Evolutionary conservation across 2,797 vertebrate species (phyloP), one percentile per base, ranked within the genome.

Genomic region (Champsocephalus esox): DNA sequence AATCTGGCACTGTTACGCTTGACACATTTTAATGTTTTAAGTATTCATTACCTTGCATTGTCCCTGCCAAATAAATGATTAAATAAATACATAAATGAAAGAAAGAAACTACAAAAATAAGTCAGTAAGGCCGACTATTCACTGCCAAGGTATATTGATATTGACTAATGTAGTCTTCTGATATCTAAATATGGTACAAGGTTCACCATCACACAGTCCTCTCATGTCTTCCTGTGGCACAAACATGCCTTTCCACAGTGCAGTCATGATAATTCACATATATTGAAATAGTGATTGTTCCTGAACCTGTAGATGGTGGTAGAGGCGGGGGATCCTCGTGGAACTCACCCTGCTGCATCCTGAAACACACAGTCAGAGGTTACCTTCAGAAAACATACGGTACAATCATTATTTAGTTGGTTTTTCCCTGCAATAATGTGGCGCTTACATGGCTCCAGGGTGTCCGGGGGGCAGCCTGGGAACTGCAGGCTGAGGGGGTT

Each of bases 301-400:
- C 45, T 61, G 65, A 66, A 93, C 92, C 92, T 92, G 89, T 14
- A 5, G 89, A 52, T 5, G 91, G 81, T 1, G 91, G 90, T 3
- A 87, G 83, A 72, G 92, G 93, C 5, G 92, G 94, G 65, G 90
- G 90, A 52, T 96, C 94, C 45, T 95, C 95, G 32, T 95, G 94
- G 52, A 85, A 83, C 0, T 96, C 93, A 0, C 95, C 93, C 5
- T 84, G 70, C 56, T 84, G 87, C 46, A 79, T 68, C 64, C 94
- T 95, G 69, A 11, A 51, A 71, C 51, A 10, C 12, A 82, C 13
- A 77, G 51, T 64, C 21, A 45, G 19, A 32, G 19, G 61, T 82
- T 21, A 67, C 5, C 1, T 70, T 34, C 38, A 57, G 12, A 46
- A 43, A 56, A 14, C 32, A 48, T 8, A 5, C 21, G 58, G 3